Evolutionary conservation across 2,888 invertebrate genomes (phyloP), one percentile per base, ranked within the genome.

Genomic region (Phyllotreta striolata): DNA sequence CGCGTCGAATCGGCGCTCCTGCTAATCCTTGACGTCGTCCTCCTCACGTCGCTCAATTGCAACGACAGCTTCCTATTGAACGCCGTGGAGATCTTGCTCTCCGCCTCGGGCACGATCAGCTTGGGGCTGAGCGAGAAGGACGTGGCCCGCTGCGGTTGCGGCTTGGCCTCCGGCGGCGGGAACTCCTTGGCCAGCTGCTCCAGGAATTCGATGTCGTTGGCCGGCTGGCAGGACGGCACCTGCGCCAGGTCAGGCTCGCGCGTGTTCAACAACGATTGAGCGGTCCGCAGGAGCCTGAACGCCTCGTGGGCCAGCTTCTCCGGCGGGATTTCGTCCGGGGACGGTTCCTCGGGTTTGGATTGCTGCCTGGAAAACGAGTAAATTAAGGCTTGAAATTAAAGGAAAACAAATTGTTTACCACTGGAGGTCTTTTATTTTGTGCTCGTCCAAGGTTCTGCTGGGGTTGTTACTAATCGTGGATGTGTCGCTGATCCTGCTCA

Each of bases 281-380:
- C 87, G 24, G 88, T 89, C 67, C 89, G 83, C 72, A 88, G 83
- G 64, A 89, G 81, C 60, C 89, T 83, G 72, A 87, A 89, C 1
- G 89, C 88, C 79, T 89, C 89, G 74, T 88, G 86, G 0, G 88
- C 85, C 24, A 89, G 78, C 77, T 88, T 89, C 66, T 88, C 87
- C 1, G 88, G 86, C 70, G 85, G 83, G 24, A 85, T 78, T 67
- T 85, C 85, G 55, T 85, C 84, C 2, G 81, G 80, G 44, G 80
- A 73, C 5, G 78, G 62, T 63, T 80, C 81, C 39, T 70, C 72
- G 58, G 80, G 78, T 71, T 82, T 81, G 1, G 81, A 80, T 67
- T 79, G 76, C 66, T 80, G 79, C 77, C 83, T 83, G 52, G n/a
- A 44, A 61, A 55, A 13, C 24, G 47, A 51, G 10, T 35, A 38